These are phyloP conservation scores for Catostylus mosaicus DNA, from an alignment of 30 jellyfish, hydroid and myxozoan genomes.

Conservation along the genomic window DNA sequence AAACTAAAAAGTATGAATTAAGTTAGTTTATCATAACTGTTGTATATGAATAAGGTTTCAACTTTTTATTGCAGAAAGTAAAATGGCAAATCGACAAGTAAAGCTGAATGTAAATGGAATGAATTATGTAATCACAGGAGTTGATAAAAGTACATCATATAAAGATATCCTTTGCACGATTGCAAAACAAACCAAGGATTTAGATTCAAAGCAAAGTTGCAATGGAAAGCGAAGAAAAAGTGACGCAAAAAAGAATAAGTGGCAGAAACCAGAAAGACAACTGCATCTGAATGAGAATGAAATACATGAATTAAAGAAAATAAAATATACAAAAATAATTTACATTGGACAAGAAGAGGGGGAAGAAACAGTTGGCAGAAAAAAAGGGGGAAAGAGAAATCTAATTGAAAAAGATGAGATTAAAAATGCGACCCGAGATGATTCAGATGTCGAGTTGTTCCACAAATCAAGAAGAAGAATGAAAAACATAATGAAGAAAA, in stretches of 20 bases:
- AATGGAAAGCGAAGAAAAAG: not conserved
- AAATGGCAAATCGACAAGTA: conserved; percentile 33
- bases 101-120: conserved; percentile 72
- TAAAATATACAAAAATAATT: not conserved
- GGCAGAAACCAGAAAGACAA: not conserved
- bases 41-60: too few relatives aligned
- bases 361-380: not conserved
- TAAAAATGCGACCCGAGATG: not conserved
- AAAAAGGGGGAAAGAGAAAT: conserved; percentile 7
- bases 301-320: not conserved
- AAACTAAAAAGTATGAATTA: too few relatives aligned
- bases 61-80: not conserved
- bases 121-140: conserved; percentile 74
- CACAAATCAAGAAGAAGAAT: conserved; percentile 21
- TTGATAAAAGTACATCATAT: conserved; percentile 63
- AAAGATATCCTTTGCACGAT: conserved; percentile 85
- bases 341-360: not conserved
- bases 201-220: not conserved
- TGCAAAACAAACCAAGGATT: conserved; percentile 38
- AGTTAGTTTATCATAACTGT: too few relatives aligned
- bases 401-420: not conserved
- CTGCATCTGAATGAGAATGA: not conserved
- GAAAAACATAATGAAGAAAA: conserved; percentile 1
- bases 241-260: not conserved
- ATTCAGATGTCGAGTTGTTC: conserved; percentile 37